A percentile compares a stretch with the other conserved stretches of the same genome.
Evolutionary conservation across 2,888 invertebrate genomes (phyloP).

Genomic region (Stictocephala bisonia): DNA sequence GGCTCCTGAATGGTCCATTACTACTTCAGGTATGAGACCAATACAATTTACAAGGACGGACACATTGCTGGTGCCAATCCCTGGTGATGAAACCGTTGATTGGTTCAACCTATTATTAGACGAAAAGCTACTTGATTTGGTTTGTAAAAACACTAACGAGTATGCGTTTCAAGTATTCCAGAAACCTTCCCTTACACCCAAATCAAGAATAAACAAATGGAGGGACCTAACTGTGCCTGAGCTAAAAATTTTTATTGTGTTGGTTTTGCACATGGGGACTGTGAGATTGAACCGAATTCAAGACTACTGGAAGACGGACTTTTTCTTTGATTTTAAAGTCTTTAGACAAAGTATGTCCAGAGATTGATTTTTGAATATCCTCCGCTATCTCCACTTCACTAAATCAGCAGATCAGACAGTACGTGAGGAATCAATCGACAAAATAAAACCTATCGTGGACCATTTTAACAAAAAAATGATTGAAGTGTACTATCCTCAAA

Average conservation of each 20-base stretch:
- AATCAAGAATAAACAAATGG: too few relatives aligned
- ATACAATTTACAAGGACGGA: slow-evolving; percentile 4
- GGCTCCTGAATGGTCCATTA: slow-evolving; percentile 11
- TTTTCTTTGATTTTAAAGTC: slow-evolving; percentile 36
- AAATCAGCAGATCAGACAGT: background rate
- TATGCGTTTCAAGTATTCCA: background rate
- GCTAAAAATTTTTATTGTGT: slow-evolving; percentile 32
- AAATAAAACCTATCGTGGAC: slow-evolving; percentile 8
- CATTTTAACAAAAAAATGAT: slow-evolving; percentile 24
- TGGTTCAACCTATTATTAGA: slow-evolving; percentile 1
- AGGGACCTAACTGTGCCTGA: slow-evolving; percentile 15
- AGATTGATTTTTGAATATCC: slow-evolving; percentile 44
- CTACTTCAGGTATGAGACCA: slow-evolving; percentile 4
- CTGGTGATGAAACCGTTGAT: background rate
- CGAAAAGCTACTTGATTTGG: background rate
- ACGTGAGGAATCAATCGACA: background rate
- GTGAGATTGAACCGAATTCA: slow-evolving; percentile 42
- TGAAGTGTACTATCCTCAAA: slow-evolving; percentile 9
- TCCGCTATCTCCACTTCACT: slow-evolving; percentile 37
- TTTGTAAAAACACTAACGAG: background rate
- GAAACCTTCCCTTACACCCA: background rate
- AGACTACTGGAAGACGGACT: slow-evolving; percentile 45
- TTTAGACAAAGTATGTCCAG: slow-evolving; percentile 34
- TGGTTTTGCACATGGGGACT: slow-evolving; percentile 47
- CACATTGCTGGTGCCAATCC: background rate